phyloP scores from a whole-genome alignment of 2,888 invertebrate species.

The Melinaea menophilus region DNA sequence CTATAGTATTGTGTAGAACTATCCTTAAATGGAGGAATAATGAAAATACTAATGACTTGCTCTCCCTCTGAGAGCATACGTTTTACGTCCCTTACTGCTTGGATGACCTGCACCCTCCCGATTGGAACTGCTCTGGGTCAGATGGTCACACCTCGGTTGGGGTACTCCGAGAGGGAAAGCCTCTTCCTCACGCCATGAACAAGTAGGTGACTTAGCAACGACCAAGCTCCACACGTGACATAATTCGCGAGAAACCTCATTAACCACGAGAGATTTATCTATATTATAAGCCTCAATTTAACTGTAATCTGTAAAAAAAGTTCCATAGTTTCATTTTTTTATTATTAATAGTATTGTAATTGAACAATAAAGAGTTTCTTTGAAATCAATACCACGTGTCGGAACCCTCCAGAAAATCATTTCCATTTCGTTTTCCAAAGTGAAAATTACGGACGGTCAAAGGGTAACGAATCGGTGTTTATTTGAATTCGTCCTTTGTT shows the following conservation, averaged over 20 bases:
- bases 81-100: conserved; percentile 16
- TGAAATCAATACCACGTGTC: conserved; percentile 26
- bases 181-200: conserved; percentile 70
- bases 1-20: neutral
- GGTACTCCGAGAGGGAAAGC: conserved; percentile 75
- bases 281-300: neutral
- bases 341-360: neutral
- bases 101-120: conserved; percentile 27
- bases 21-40: neutral
- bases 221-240: conserved; percentile 71
- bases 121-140: conserved; percentile 24
- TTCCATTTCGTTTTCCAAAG: conserved; percentile 73
- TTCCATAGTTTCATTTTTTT: too few relatives aligned
- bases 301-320: neutral
- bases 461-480: conserved; percentile 76
- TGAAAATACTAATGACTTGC: neutral
- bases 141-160: conserved; percentile 50
- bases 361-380: conserved; percentile 10
- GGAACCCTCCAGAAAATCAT: conserved; percentile 67
- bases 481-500: conserved; percentile 76
- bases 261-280: conserved; percentile 50
- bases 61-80: neutral
- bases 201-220: conserved; percentile 72
- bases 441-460: conserved; percentile 77
- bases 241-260: conserved; percentile 72